Conservation (phyloP, 2,113 vertebrate genomes). For the Melospiza melodia region DNA sequence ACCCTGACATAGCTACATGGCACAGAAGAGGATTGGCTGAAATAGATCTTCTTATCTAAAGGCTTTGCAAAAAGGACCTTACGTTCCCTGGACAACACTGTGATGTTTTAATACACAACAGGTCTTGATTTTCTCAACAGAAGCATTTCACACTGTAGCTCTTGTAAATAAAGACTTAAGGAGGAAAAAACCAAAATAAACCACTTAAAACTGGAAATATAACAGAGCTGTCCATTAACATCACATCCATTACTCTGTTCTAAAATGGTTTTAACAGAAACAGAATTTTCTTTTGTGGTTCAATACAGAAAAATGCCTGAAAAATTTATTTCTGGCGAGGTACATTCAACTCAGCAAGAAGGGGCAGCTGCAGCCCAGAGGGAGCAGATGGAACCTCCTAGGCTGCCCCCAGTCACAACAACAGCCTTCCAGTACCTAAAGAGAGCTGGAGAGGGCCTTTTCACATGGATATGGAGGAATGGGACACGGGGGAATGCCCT, state of each 20-base stretch:
- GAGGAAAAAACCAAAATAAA: accelerated
- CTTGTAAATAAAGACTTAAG: background rate
- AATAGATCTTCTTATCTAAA: background rate
- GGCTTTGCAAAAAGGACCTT: background rate
- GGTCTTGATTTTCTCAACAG: background rate
- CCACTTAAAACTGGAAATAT: background rate
- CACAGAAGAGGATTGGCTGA: background rate
- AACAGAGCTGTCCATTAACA: background rate
- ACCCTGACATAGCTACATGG: background rate
- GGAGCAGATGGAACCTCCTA: accelerated
- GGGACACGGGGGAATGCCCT: background rate
- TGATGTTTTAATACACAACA: background rate
- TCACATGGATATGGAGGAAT: accelerated
- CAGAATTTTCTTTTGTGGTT: background rate
- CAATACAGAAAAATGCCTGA: background rate
- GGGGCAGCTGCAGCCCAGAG: accelerated
- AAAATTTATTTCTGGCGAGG: background rate
- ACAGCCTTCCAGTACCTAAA: background rate
- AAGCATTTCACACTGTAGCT: background rate
- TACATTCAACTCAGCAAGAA: background rate
- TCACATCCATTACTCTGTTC: background rate
- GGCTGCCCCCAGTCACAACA: background rate
- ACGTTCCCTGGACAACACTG: accelerated
- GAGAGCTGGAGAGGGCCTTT: background rate
- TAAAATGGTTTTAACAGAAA: background rate